Evolutionary conservation across 2,888 invertebrate genomes (phyloP), one percentile per base, ranked within the genome.

Genomic region (Cheilosia vulpina): DNA sequence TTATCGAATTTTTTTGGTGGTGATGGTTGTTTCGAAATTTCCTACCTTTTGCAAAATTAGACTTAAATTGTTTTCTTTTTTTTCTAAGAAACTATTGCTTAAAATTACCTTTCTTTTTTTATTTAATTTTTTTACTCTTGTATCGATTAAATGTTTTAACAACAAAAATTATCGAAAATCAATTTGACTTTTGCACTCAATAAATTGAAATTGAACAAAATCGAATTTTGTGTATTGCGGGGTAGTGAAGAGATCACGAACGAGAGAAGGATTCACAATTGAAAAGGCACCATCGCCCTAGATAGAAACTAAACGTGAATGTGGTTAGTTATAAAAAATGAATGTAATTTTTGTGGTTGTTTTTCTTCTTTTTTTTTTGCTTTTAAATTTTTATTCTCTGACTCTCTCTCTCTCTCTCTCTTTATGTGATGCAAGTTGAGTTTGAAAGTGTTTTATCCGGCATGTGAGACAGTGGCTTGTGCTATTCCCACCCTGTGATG

Each of bases 231-330:
- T 87, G 57, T 76, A 57, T 81, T 76, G 13, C 17, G 66, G 76
- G 87, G 88, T 92, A 95, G 95, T 96, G 93, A 96, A 96, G 93
- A 94, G 96, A 92, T 96, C 96, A 91, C 94, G 96, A 91, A 96
- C 96, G 90, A 94, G 96, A 92, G 96, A 96, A 93, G 95, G 94
- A 93, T 94, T 94, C 91, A 93, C 94, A 89, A 93, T 93, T 91
- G 94, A 94, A 93, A 93, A 93, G 93, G 93, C 93, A 91, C 93
- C 94, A 88, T 93, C 94, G 89, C 92, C 91, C 77, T 91, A 91
- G 88, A 87, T 75, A 82, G 60, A 77, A 87, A 78, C 76, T 76
- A 66, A 79, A 87, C 76, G 72, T 80, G 75, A 71, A 79, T 87
- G 89, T 88, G 89, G 89, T 89, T 90, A 89, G 89, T 89, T 81